These are phyloP conservation scores for Nothoprocta pentlandii DNA, from an alignment of 2,113 vertebrate genomes.

Conservation along the genomic window DNA sequence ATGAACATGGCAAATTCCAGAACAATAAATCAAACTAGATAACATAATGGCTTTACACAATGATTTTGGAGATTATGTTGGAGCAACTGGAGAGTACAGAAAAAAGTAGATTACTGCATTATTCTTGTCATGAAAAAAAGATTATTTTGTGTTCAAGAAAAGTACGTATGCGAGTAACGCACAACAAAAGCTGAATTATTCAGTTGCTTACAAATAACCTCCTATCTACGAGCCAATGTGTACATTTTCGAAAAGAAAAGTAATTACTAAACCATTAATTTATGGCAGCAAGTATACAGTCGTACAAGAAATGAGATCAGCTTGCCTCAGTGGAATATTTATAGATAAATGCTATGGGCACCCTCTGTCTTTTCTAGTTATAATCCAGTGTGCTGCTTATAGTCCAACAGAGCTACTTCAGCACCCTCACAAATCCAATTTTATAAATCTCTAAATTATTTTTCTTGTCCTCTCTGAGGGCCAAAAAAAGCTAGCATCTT, in stretches of 20 bases:
- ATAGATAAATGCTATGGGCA: not conserved
- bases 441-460: not conserved
- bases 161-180: not conserved
- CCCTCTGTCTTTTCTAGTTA: not conserved
- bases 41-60: slow-evolving; percentile 18
- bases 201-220: not conserved
- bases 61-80: not conserved
- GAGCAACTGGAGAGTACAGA: not conserved
- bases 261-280: slow-evolving; percentile 47
- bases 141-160: not conserved
- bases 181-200: slow-evolving; percentile 4
- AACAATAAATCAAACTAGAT: slow-evolving; percentile 39
- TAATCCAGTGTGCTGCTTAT: not conserved
- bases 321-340: not conserved
- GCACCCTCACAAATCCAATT: not conserved
- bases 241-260: slow-evolving; percentile 6
- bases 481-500: not conserved
- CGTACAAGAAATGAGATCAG: not conserved
- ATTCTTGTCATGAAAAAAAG: not conserved
- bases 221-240: not conserved
- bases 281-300: not conserved
- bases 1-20: not conserved
- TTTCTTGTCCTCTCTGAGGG: not conserved
- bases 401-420: not conserved
- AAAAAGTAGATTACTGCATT: not conserved